A percentile compares a stretch with the other conserved stretches of the same genome.
These are phyloP conservation scores for Cygnus olor DNA, from an alignment of 2,797 vertebrate species.

Conservation along the genomic window DNA sequence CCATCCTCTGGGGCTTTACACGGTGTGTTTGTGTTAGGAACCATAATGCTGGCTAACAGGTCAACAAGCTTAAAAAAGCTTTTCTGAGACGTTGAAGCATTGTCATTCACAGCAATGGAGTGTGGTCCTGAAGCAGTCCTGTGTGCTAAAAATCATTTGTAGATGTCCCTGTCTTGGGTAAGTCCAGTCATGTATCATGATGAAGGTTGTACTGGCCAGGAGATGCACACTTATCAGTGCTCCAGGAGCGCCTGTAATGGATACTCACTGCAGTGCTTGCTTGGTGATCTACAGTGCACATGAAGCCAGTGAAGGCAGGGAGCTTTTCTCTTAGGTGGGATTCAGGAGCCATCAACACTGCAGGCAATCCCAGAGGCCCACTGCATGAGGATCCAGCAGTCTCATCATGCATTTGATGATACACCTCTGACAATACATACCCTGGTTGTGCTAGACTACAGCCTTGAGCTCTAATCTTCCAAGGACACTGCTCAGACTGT, in stretches of 20 bases:
- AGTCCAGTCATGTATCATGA: not conserved
- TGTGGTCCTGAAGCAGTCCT: not conserved
- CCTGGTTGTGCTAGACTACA: not conserved
- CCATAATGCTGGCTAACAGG: accelerated
- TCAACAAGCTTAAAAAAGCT: not conserved
- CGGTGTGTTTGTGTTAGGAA: not conserved
- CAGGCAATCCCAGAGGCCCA: not conserved
- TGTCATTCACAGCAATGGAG: not conserved
- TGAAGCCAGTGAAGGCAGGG: not conserved
- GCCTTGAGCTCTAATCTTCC: not conserved
- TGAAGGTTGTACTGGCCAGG: not conserved
- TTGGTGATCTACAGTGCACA: not conserved
- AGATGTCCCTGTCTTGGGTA: not conserved
- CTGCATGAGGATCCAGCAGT: not conserved
- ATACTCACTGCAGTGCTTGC: not conserved
- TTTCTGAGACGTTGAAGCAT: not conserved
- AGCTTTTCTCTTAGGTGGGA: not conserved
- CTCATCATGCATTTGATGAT: not conserved
- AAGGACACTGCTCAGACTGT: not conserved
- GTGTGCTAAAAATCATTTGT: not conserved
- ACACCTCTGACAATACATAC: not conserved
- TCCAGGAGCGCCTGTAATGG: not conserved
- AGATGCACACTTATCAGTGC: not conserved
- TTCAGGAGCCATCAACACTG: not conserved
- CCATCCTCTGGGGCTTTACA: not conserved